Conservation (phyloP, 1,140 invertebrate species). For the Psilanteris sp. region DNA sequence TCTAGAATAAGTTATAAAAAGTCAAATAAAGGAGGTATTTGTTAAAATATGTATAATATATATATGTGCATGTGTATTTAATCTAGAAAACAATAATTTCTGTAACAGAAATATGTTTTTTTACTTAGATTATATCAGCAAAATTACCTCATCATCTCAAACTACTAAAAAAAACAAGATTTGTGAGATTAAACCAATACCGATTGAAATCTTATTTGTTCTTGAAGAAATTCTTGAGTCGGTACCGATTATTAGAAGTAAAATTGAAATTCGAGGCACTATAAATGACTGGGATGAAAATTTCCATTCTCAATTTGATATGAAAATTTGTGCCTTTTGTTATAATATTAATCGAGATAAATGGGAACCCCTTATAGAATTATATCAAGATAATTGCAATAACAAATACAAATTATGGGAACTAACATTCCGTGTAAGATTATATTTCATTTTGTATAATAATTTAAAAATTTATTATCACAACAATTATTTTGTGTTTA, state of each 20-base stretch:
- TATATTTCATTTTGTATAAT: too few relatives aligned
- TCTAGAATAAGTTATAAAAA: slow-evolving; percentile 71
- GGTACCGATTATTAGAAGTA: slow-evolving; percentile 70
- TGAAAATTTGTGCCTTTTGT: slow-evolving; percentile 86
- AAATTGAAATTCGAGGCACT: slow-evolving; percentile 63
- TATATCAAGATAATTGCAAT: slow-evolving; percentile 83
- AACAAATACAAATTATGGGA: slow-evolving; percentile 87
- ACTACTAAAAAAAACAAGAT: slow-evolving; percentile 52
- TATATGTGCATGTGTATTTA: not conserved
- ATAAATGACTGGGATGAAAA: slow-evolving; percentile 71
- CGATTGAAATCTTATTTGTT: slow-evolving; percentile 68
- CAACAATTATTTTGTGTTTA: too few relatives aligned
- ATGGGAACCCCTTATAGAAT: slow-evolving; percentile 91
- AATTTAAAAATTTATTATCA: too few relatives aligned
- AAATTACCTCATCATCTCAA: not conserved
- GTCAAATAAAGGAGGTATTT: slow-evolving; percentile 25
- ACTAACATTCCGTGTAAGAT: slow-evolving; percentile 83
- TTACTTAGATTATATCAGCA: slow-evolving; percentile 36
- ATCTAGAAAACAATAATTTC: too few relatives aligned
- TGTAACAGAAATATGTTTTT: too few relatives aligned
- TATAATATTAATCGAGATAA: slow-evolving; percentile 86
- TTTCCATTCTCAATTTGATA: slow-evolving; percentile 68
- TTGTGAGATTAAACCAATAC: slow-evolving; percentile 70
- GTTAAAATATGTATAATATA: not conserved
- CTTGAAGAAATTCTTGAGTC: slow-evolving; percentile 73